Evolutionary conservation across 2,113 vertebrate genomes (phyloP).

Genomic region (Orycteropus afer): DNA sequence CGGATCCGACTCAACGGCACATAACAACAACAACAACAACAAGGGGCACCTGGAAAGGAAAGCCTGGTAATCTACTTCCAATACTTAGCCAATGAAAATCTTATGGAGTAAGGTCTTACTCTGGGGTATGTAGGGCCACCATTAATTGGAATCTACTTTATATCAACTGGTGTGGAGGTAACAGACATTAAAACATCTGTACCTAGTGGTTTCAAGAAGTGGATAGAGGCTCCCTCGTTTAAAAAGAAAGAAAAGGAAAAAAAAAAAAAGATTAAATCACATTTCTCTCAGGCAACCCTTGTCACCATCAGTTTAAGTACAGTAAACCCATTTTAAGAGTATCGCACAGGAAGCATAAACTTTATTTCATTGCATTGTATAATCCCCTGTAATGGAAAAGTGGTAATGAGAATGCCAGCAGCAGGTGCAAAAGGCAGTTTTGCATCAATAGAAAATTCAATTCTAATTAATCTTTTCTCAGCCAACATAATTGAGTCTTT

Average conservation of each 20-base stretch:
- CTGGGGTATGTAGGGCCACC: neutral
- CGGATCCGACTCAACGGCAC: too few species aligned
- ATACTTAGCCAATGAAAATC: neutral
- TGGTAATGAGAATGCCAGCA: slow-evolving; percentile 75
- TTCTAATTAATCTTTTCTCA: slow-evolving; percentile 86
- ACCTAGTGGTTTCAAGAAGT: slow-evolving; percentile 1
- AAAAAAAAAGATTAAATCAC: neutral
- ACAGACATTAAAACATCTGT: neutral
- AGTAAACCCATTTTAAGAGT: slow-evolving; percentile 69
- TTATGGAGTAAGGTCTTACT: too few species aligned
- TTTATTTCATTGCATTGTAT: slow-evolving; percentile 78
- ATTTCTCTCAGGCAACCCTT: slow-evolving; percentile 33
- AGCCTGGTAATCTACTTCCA: neutral
- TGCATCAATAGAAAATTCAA: slow-evolving; percentile 83
- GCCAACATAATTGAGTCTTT: slow-evolving; percentile 81
- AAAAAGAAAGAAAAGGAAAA: neutral
- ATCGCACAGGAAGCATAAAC: slow-evolving; percentile 65
- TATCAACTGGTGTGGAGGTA: neutral
- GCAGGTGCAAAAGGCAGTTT: slow-evolving; percentile 81
- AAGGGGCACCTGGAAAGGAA: neutral
- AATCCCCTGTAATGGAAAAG: slow-evolving; percentile 80
- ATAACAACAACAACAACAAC: too few species aligned
- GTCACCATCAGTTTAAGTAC: slow-evolving; percentile 65
- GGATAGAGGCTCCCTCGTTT: neutral
- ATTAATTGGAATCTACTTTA: neutral